Evolutionary conservation across 2,113 vertebrate species (phyloP).

Genomic region (Colius striatus): DNA sequence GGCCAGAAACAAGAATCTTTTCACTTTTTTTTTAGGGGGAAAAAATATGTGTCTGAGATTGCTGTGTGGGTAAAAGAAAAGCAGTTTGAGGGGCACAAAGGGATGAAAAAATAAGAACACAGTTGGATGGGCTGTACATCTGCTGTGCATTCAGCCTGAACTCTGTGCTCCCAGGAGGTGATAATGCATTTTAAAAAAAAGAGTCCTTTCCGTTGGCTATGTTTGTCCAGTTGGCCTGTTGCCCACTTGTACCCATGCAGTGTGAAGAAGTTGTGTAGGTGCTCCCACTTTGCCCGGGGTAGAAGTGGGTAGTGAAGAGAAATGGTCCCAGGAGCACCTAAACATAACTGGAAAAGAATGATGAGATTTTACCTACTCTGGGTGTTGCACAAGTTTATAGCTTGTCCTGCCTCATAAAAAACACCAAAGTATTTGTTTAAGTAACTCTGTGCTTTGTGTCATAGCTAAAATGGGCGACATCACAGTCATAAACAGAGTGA

Average conservation of each 20-base stretch:
- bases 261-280: not conserved
- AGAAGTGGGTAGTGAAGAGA: not conserved
- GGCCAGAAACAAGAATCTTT: not conserved
- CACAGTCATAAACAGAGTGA: not conserved
- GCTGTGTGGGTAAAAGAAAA: not conserved
- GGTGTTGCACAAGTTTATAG: not conserved
- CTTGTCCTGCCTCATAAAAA: not conserved
- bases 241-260: not conserved
- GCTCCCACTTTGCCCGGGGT: not conserved
- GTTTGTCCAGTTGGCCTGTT: not conserved
- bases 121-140: not conserved
- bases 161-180: not conserved
- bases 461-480: not conserved
- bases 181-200: not conserved
- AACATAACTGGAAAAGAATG: not conserved
- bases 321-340: not conserved
- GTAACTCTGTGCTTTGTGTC: not conserved
- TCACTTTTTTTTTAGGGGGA: not conserved
- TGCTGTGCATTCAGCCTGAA: not conserved
- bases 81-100: not conserved
- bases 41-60: not conserved
- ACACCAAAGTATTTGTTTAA: not conserved
- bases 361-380: not conserved
- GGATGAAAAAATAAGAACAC: not conserved
- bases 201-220: fast-evolving